Percentiles rank a stretch among this genome's conserved stretches.
Conservation (phyloP, 2,797 vertebrate species). For the Pelobates cultripes region DNA sequence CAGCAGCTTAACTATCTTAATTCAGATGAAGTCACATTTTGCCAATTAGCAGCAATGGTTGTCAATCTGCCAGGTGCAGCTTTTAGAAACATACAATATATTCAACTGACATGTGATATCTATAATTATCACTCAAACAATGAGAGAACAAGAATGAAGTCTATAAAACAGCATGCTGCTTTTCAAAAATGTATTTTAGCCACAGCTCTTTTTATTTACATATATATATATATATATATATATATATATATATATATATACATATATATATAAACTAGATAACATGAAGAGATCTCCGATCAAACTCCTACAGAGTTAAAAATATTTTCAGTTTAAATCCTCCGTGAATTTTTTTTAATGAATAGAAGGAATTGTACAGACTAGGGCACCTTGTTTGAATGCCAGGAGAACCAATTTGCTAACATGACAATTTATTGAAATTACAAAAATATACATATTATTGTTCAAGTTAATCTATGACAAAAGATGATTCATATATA, state of each 20-base stretch:
- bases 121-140: conserved; percentile 41
- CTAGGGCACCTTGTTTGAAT: conserved; percentile 9
- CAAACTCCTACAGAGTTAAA: not conserved
- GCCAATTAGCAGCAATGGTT: not conserved
- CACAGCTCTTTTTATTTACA: not conserved
- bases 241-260: too few species aligned
- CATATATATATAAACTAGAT: conserved; percentile 2
- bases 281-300: conserved; percentile 2
- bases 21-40: conserved; percentile 35
- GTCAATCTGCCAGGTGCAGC: conserved; percentile 56
- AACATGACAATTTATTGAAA: not conserved
- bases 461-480: too few species aligned
- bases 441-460: not conserved
- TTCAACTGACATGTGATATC: not conserved
- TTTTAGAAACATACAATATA: conserved; percentile 12
- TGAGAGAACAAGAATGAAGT: conserved; percentile 17
- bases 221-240: too few species aligned
- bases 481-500: too few species aligned
- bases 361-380: conserved; percentile 19
- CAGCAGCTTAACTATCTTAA: conserved; percentile 36
- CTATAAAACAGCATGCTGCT: conserved; percentile 12
- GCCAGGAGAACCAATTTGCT: not conserved
- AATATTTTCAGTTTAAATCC: not conserved
- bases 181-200: not conserved
- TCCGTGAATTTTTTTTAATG: not conserved